Base-by-base conservation (phyloP, 2,113 vertebrate species). In the Sinosuthora webbiana region DNA sequence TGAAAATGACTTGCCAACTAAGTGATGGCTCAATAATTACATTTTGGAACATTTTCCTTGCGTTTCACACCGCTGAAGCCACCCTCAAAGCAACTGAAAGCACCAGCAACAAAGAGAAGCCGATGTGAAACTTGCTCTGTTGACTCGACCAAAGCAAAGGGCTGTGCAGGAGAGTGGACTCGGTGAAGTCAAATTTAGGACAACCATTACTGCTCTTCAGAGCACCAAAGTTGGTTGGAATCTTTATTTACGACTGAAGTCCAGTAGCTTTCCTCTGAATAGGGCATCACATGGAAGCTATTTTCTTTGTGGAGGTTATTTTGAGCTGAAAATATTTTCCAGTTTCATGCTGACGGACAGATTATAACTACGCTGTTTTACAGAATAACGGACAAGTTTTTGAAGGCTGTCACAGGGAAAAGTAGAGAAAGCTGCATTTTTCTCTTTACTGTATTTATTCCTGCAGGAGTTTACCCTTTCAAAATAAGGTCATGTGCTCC, bases 251-350 rank as follows among this genome's bases (percentile, higher is more conserved):
- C 69, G 76, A 83, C 55, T 95, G 1, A 90, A 77, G 74, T 69
- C 82, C 90, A 88, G 79, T 65, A 63, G 88, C 87, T 86, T 81
- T 90, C 64, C 87, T 77, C 76, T 52, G 55, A 83, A 59, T 2
- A 81, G 22, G 68, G 35, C 64, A 88, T 87, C 86, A 92, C 87
- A 83, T 81, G 93, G 95, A 94, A 96, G 93, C 71, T 95, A 75
- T 92, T 96, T 82, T 73, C 71, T 92, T 93, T 86, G 79, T 52
- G 60, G 68, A 77, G 76, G 89, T 90, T 96, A 95, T 93, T 97
- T 97, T 95, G 88, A 96, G 93, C 73, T 49, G 85, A 69, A 88
- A 96, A 74, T 90, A 94, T 83, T 93, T 96, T 90, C 93, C 95
- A 92, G 93, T 93, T 96, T 71, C 68, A 49, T 15, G 23, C 78